Conservation (phyloP, 2,888 invertebrate species). For the Apodemia zela region DNA sequence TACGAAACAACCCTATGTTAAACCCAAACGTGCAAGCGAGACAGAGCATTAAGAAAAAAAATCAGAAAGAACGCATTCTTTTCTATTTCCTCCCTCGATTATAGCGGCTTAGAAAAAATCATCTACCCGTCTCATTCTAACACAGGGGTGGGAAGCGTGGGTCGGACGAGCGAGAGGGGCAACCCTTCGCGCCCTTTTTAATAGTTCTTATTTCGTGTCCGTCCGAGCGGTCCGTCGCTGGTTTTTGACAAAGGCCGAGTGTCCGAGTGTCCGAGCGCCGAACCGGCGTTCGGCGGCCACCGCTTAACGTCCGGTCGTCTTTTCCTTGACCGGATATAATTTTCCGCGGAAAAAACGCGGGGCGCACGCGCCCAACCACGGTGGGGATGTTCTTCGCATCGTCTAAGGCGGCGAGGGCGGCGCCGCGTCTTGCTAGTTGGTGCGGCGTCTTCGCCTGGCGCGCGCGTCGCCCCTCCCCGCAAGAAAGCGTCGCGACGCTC, state of each 20-base stretch:
- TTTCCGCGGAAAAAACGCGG: slow-evolving; percentile 78
- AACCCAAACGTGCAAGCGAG: slow-evolving; percentile 57
- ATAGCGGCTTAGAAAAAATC: slow-evolving; percentile 76
- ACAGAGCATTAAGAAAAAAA: slow-evolving; percentile 66
- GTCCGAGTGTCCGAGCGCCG: slow-evolving; percentile 26
- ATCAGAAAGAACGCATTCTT: slow-evolving; percentile 77
- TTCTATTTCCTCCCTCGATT: slow-evolving; percentile 78
- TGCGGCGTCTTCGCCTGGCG: slow-evolving; percentile 76
- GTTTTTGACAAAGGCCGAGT: slow-evolving; percentile 40
- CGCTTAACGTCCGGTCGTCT: slow-evolving; percentile 58
- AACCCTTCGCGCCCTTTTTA: slow-evolving; percentile 66
- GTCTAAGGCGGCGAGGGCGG: slow-evolving; percentile 80
- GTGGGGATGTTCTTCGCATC: slow-evolving; percentile 77
- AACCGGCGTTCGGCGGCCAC: slow-evolving; percentile 41
- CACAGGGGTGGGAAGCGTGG: slow-evolving; percentile 62
- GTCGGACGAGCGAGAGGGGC: slow-evolving; percentile 71
- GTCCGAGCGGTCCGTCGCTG: slow-evolving; percentile 65
- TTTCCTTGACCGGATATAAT: slow-evolving; percentile 78
- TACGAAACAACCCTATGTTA: slow-evolving; percentile 48
- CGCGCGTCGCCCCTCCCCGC: slow-evolving; percentile 79
- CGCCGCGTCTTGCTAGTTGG: slow-evolving; percentile 79
- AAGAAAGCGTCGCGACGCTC: slow-evolving; percentile 77
- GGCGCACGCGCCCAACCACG: slow-evolving; percentile 75
- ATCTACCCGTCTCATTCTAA: slow-evolving; percentile 66
- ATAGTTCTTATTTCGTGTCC: slow-evolving; percentile 72